These are phyloP conservation scores for Sylvilagus floridanus DNA, from an alignment of 2,797 vertebrate species.

Conservation along the genomic window DNA sequence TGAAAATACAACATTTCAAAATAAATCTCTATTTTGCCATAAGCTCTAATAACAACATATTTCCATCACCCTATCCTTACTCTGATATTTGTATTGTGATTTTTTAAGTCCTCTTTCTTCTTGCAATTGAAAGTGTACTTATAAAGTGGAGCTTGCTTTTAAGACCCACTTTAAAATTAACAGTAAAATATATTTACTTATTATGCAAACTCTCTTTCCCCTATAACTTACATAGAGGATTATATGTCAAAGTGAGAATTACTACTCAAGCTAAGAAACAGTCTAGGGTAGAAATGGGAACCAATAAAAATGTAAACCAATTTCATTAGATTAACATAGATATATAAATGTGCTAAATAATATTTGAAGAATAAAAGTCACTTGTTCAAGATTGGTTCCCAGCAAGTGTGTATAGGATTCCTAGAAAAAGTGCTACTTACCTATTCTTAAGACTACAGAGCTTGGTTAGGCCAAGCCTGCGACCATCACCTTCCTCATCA, in stretches of 20 bases:
- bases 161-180: background rate
- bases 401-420: background rate
- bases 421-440: background rate
- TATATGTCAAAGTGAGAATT: background rate
- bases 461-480: background rate
- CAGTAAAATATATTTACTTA: background rate
- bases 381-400: background rate
- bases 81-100: background rate
- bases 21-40: background rate
- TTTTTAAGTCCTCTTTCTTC: background rate
- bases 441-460: background rate
- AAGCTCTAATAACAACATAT: background rate
- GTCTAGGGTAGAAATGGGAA: background rate
- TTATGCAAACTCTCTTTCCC: background rate
- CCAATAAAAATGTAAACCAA: background rate
- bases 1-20: constrained; percentile 24
- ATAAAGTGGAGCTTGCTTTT: background rate
- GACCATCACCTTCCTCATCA: background rate
- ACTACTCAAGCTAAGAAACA: background rate
- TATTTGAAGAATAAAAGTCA: background rate
- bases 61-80: background rate
- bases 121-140: constrained; percentile 7
- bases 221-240: background rate
- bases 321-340: background rate
- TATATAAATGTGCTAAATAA: background rate